Conservation (phyloP, 2,113 vertebrate species). For the Anseranas semipalmata region DNA sequence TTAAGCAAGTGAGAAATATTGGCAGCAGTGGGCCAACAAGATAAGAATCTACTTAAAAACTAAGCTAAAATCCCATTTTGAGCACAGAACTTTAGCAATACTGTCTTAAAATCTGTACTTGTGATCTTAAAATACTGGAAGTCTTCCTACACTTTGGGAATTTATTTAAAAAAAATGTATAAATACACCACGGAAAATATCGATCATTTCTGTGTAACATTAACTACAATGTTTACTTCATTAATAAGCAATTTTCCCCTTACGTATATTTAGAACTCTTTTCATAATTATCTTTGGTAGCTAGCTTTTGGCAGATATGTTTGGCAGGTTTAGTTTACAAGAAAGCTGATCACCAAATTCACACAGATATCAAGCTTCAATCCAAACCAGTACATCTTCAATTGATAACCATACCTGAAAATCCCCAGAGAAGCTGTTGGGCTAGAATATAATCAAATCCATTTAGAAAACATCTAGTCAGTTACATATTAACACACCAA, state of each 20-base stretch:
- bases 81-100: neutral
- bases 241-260: neutral
- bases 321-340: neutral
- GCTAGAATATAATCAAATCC: slow-evolving; percentile 88
- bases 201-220: neutral
- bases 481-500: neutral
- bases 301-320: neutral
- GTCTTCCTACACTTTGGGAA: neutral
- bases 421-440: slow-evolving; percentile 95
- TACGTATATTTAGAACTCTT: neutral
- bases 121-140: neutral
- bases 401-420: slow-evolving; percentile 86
- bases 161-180: neutral
- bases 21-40: neutral
- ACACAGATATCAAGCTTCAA: slow-evolving; percentile 70
- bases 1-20: neutral
- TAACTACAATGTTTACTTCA: neutral
- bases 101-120: neutral
- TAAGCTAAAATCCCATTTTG: neutral
- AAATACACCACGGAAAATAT: neutral
- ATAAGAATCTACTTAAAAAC: neutral
- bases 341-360: slow-evolving; percentile 52
- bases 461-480: slow-evolving; percentile 45
- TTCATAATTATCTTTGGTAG: neutral
- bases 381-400: slow-evolving; percentile 57